A percentile compares a stretch with the other conserved stretches of the same genome.
Conservation (phyloP, 1,140 invertebrate species). For the Mycetomoellerius zeteki region DNA sequence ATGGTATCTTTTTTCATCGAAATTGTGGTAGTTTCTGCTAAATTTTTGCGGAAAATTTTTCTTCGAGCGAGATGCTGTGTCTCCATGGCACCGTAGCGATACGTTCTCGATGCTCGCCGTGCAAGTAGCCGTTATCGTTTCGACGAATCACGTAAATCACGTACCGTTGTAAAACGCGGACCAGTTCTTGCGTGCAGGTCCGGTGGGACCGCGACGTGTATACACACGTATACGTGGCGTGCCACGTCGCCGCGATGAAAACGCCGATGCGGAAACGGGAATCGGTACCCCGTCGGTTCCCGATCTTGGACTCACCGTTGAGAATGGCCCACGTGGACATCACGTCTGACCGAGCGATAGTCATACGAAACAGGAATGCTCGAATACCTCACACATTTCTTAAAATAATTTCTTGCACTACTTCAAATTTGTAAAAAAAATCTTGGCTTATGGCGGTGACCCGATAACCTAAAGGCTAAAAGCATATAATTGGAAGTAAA, state of each 20-base stretch:
- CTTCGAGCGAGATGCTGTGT: neutral
- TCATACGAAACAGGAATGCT: neutral
- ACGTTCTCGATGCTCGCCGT: conserved; percentile 55
- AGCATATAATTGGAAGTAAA: neutral
- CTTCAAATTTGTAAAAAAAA: neutral
- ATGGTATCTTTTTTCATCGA: neutral
- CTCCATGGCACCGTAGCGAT: conserved; percentile 12
- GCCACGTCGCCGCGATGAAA: conserved; percentile 49
- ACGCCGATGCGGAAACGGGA: conserved; percentile 67
- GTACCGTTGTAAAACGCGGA: conserved; percentile 64
- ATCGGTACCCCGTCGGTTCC: conserved; percentile 37
- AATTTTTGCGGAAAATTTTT: neutral
- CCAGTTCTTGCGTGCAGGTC: conserved; percentile 66
- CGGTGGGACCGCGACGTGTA: conserved; percentile 23
- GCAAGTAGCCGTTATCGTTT: conserved; percentile 68
- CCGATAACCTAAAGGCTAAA: neutral
- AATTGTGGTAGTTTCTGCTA: conserved; percentile 1
- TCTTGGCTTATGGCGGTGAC: neutral
- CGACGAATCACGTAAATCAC: conserved; percentile 71
- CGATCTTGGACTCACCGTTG: conserved; percentile 4
- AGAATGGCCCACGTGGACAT: conserved; percentile 31
- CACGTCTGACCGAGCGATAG: conserved; percentile 1
- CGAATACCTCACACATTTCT: neutral
- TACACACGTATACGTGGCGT: conserved; percentile 8
- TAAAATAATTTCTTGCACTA: neutral